phyloP scores from a whole-genome alignment of 2,797 vertebrate genomes.

The Enteromius afrohamiltoni region DNA sequence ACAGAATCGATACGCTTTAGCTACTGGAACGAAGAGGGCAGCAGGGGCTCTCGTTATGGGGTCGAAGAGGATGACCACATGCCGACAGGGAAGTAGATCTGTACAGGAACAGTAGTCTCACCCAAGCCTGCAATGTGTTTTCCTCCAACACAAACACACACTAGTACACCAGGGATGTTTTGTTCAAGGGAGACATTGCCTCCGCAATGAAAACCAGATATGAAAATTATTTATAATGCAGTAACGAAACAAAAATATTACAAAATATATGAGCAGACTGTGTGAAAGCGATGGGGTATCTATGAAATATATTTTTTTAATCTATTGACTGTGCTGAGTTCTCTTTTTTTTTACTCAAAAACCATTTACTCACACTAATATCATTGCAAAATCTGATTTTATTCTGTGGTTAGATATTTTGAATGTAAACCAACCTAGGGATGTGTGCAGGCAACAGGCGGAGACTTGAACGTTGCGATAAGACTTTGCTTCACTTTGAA shows the following conservation, averaged over 20 bases:
- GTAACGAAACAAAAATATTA: neutral
- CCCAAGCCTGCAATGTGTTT: conserved; percentile 33
- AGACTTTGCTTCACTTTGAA: too few species aligned
- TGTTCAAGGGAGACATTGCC: conserved; percentile 25
- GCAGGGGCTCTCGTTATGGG: conserved; percentile 70
- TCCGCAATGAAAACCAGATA: neutral
- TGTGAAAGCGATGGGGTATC: neutral
- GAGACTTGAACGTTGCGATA: too few species aligned
- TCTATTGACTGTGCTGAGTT: neutral
- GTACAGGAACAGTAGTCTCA: conserved; percentile 12
- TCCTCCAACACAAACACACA: conserved; percentile 20
- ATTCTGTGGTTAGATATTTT: neutral
- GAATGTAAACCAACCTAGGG: neutral
- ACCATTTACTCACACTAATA: neutral
- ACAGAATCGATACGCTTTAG: conserved; percentile 78
- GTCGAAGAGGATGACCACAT: conserved; percentile 76
- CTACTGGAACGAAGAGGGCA: conserved; percentile 63
- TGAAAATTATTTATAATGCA: conserved; percentile 6
- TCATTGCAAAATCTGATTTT: neutral
- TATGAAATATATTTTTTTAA: neutral
- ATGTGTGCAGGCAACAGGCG: too few species aligned
- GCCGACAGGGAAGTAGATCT: conserved; percentile 58
- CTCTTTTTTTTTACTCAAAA: neutral
- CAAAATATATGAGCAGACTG: neutral
- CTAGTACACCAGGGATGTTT: conserved; percentile 2